Conservation (phyloP, 2,888 invertebrate species). For the Acronicta psi region DNA sequence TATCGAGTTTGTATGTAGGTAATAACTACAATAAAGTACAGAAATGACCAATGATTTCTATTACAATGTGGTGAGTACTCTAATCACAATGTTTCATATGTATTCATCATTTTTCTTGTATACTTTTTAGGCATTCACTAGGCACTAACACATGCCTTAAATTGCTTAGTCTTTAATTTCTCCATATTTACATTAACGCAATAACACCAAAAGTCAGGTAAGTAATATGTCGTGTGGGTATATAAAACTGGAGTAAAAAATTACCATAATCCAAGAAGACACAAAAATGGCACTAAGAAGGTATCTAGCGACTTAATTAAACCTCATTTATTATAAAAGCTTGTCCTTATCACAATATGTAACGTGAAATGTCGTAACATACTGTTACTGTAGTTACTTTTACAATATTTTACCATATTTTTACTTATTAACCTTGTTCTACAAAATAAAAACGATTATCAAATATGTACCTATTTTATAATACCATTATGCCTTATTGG, state of each 20-base stretch:
- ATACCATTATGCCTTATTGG: constrained; percentile 58
- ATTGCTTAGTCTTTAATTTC: constrained; percentile 85
- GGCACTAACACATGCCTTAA: constrained; percentile 82
- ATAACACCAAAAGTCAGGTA: constrained; percentile 59
- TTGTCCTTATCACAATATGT: constrained; percentile 41
- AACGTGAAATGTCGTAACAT: constrained; percentile 26
- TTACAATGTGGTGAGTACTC: constrained; percentile 80
- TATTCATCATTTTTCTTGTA: constrained; percentile 83
- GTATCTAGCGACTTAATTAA: constrained; percentile 50
- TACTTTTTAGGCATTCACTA: constrained; percentile 85
- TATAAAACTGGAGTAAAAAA: constrained; percentile 54
- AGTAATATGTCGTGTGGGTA: constrained; percentile 55
- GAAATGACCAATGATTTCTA: constrained; percentile 85
- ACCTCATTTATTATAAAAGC: constrained; percentile 49
- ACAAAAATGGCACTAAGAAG: constrained; percentile 51
- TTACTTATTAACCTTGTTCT: constrained; percentile 36
- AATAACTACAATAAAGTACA: constrained; percentile 88
- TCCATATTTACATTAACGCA: constrained; percentile 83
- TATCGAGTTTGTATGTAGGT: constrained; percentile 89
- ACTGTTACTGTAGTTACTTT: constrained; percentile 23
- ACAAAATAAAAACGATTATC: constrained; percentile 46
- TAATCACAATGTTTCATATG: constrained; percentile 88
- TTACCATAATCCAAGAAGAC: constrained; percentile 60
- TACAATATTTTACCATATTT: constrained; percentile 34
- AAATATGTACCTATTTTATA: constrained; percentile 39